Percentiles rank a stretch among this genome's conserved stretches.
Evolutionary conservation across 2,113 vertebrate species (phyloP).

Genomic region (Montifringilla adamsi): DNA sequence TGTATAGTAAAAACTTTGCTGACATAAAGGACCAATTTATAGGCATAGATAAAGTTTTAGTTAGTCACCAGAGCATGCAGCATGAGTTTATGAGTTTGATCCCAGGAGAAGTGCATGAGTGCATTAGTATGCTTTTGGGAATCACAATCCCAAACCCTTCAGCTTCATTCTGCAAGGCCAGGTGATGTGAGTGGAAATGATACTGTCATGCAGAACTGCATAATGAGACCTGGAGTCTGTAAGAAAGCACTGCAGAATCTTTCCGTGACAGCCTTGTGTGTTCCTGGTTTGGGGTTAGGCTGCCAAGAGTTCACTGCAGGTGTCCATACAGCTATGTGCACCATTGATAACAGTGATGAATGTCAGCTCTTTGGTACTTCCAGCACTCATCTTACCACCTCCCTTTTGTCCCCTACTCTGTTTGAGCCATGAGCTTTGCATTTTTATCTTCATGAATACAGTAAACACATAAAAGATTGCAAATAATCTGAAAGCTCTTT

Average conservation of each 20-base stretch:
- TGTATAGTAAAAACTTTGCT: not conserved
- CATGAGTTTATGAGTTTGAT: not conserved
- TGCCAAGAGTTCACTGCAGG: not conserved
- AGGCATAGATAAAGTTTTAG: not conserved
- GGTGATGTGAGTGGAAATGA: not conserved
- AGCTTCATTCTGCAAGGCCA: not conserved
- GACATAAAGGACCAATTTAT: not conserved
- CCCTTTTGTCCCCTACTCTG: not conserved
- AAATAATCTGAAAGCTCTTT: not conserved
- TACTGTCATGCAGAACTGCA: not conserved
- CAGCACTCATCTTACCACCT: not conserved
- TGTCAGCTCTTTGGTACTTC: not conserved
- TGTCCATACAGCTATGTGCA: not conserved
- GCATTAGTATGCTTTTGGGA: not conserved
- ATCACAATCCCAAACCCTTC: not conserved
- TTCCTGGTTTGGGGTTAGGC: not conserved
- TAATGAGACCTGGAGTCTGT: not conserved
- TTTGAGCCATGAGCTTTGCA: not conserved
- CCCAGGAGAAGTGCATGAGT: not conserved
- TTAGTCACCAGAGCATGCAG: not conserved
- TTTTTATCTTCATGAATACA: constrained; percentile 3
- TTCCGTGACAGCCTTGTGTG: not conserved
- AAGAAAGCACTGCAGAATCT: not conserved
- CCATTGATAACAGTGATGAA: not conserved
- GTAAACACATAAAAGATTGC: constrained; percentile 15